Base-by-base conservation (phyloP, 2,888 invertebrate species). In the Tinea semifulvella region DNA sequence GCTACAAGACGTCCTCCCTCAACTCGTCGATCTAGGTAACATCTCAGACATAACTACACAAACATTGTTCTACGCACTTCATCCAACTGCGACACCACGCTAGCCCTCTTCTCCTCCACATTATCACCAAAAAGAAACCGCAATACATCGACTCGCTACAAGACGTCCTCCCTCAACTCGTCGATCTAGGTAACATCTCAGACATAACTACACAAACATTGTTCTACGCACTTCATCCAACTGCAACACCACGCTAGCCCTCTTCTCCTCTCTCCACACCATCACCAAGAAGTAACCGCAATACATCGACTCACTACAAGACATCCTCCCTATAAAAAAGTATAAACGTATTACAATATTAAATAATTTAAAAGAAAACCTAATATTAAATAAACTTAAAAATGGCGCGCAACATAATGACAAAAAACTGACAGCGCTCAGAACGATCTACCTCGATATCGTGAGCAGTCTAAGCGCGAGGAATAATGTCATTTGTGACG, bases 211-310 rank as follows among this genome's bases (percentile, higher is more conserved):
- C n/a, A n/a, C n/a, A n/a, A n/a, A n/a, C n/a, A n/a, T n/a, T n/a
- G n/a, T n/a, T n/a, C n/a, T n/a, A n/a, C n/a, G n/a, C n/a, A n/a
- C n/a, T n/a, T n/a, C n/a, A n/a, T n/a, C 88, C 52, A 68, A 85
- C 44, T 79, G 88, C 0, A 91, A 91, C 58, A 76, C 92, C 16
- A 71, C 91, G 28, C 91, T 91, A 56, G 85, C 84, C 1, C 88
- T 91, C 56, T 87, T 90, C 63, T 57, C 71, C 2, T 65, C 89
- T 49, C 69, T 91, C 16, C 77, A 85, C 3, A 84, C 86, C 46
- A 63, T 91, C 47, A 81, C 86, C 42, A 91, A 87, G 68, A 91
- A 89, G 61, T 84, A 83, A 48, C 84, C 86, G 5, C 65, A 68
- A 4, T 66, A 59, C 36, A 43, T 74, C 5, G 65, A 69, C 48